Evolutionary conservation across 2,797 vertebrate genomes (phyloP), one percentile per base, ranked within the genome.

Genomic region (Pelochelys cantorii): DNA sequence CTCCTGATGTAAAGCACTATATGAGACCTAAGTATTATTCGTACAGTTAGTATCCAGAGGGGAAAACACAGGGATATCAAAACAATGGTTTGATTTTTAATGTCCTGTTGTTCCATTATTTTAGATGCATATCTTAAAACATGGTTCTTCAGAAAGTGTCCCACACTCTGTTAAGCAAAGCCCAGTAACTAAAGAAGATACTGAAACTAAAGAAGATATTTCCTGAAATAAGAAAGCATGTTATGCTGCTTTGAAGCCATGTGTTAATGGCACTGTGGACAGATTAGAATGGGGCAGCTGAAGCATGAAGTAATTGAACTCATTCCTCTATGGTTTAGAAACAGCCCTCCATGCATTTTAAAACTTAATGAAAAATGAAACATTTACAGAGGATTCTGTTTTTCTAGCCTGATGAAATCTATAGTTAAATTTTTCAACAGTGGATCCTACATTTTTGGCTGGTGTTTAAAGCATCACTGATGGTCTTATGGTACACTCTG

Each of bases 151-250:
- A 60, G 80, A n/a, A 93, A 92, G 82, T 1, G 93, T 25, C 78
- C 25, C 42, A 48, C 25, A 5, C 0, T 86, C 88, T 92, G 83
- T 96, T 96, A 96, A 91, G 86, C 92, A 94, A 97, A 96, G n/a
- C 96, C 79, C 0, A 0, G 85, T 85, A 6, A 1, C 84, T 91
- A 56, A 90, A 34, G n/a, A 93, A 93, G 81, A 95, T 93, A 89
- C 20, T 4, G 55, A 90, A 91, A 81, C 27, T 86, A 3, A 7
- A 29, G 55, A 22, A 11, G 27, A 23, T 2, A 65, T 42, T 42
- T 79, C 22, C 18, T 23, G 11, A 11, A n/a, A 7, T 31, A 79
- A 31, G 79, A 89, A 20, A 96, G 86, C 87, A 83, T 90, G 89
- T 90, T 77, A 1, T 77, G 86, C 87, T 86, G 62, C 88, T 94